phyloP scores from a whole-genome alignment of 2,888 invertebrate genomes.

The Clunio marinus region DNA sequence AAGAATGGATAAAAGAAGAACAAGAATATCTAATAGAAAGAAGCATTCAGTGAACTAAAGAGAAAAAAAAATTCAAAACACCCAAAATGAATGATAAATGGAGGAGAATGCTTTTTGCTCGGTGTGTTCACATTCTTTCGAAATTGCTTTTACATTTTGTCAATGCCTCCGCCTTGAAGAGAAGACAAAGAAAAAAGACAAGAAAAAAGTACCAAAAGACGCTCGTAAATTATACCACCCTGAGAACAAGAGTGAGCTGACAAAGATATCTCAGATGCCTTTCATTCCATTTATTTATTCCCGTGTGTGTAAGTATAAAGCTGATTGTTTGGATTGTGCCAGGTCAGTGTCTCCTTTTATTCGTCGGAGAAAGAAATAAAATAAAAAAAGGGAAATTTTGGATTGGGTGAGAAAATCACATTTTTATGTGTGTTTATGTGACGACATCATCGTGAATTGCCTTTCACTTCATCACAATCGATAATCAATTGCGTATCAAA shows the following conservation, averaged over 20 bases:
- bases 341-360: conserved; percentile 4
- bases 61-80: background rate
- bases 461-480: background rate
- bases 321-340: background rate
- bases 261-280: background rate
- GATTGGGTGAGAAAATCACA: background rate
- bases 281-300: background rate
- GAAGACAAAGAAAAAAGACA: too few species aligned
- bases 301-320: background rate
- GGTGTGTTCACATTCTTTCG: background rate
- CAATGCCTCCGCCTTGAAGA: background rate
- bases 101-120: conserved; percentile 20
- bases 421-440: background rate
- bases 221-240: conserved; percentile 42
- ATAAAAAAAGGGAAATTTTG: too few species aligned
- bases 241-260: background rate
- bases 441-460: background rate
- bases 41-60: too few species aligned
- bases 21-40: background rate
- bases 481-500: conserved; percentile 1
- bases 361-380: too few species aligned
- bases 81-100: conserved; percentile 18
- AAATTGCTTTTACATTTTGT: conserved; percentile 23
- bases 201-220: conserved; percentile 42
- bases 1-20: background rate